These are phyloP conservation scores for Holcopasites calliopsidis DNA, from an alignment of 1,140 invertebrate genomes.

Conservation along the genomic window DNA sequence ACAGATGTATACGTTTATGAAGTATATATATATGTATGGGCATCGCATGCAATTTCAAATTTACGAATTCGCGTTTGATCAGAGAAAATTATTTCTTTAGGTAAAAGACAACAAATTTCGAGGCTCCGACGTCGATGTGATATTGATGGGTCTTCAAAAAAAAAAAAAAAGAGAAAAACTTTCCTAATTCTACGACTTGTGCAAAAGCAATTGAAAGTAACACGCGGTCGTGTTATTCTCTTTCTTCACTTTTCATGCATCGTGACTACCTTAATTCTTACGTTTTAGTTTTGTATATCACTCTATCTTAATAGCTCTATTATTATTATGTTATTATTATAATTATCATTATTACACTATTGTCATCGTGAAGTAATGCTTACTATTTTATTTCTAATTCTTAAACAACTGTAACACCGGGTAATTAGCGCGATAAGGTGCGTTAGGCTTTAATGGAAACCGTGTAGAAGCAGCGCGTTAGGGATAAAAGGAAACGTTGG, in stretches of 20 bases:
- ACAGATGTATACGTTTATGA: background rate
- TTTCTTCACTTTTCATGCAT: slow-evolving; percentile 66
- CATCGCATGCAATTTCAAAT: slow-evolving; percentile 15
- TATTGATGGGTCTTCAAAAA: background rate
- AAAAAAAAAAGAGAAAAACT: background rate
- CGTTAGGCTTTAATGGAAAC: slow-evolving; percentile 48
- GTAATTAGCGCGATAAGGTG: slow-evolving; percentile 60
- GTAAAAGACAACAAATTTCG: background rate
- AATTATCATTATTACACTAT: slow-evolving; percentile 42
- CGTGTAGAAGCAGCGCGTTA: background rate
- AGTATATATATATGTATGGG: no score
- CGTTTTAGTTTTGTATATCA: slow-evolving; percentile 55
- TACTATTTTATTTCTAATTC: slow-evolving; percentile 70
- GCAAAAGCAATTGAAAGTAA: slow-evolving; percentile 48
- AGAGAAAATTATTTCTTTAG: background rate
- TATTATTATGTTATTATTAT: slow-evolving; percentile 60
- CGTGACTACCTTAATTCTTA: slow-evolving; percentile 59
- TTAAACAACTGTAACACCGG: slow-evolving; percentile 70
- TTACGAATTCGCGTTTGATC: background rate
- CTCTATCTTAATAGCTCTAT: slow-evolving; percentile 53
- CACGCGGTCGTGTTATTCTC: slow-evolving; percentile 49
- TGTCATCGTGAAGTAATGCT: slow-evolving; percentile 61
- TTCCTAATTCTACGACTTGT: slow-evolving; percentile 33
- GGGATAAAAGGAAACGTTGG: background rate
- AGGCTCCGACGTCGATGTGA: background rate